A percentile compares a stretch with the other conserved stretches of the same genome.
These are phyloP conservation scores for Brevipalpus yothersi DNA, from an alignment of 1,140 invertebrate genomes.

Conservation along the genomic window DNA sequence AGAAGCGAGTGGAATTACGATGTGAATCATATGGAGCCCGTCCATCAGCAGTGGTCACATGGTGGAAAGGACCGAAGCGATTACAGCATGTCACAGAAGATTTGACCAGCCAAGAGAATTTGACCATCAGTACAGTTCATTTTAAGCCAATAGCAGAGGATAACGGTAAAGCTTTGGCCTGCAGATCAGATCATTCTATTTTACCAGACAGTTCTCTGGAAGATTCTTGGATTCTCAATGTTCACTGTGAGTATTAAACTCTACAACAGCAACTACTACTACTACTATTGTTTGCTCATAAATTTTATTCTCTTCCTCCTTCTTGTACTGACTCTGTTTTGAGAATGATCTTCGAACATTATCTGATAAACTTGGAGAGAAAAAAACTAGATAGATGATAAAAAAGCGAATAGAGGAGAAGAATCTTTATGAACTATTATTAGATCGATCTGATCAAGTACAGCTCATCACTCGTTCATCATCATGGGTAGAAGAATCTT, in stretches of 20 bases:
- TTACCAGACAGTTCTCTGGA: slow-evolving; percentile 33
- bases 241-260: slow-evolving; percentile 43
- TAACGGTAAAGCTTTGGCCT: slow-evolving; percentile 50
- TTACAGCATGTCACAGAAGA: slow-evolving; percentile 7
- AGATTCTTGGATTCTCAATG: slow-evolving; percentile 57
- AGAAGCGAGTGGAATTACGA: slow-evolving; percentile 48
- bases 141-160: slow-evolving; percentile 40
- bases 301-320: not conserved
- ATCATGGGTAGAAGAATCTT: too few relatives aligned
- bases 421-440: too few relatives aligned
- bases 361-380: too few relatives aligned
- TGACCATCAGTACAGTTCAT: slow-evolving; percentile 14
- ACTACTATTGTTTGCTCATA: not conserved
- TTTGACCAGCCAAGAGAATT: slow-evolving; percentile 10
- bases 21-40: slow-evolving; percentile 61
- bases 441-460: too few relatives aligned
- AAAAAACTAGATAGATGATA: too few relatives aligned
- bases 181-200: slow-evolving; percentile 49
- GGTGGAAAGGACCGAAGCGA: slow-evolving; percentile 25
- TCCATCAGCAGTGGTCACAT: slow-evolving; percentile 56
- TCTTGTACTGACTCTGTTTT: not conserved
- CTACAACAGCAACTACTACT: not conserved
- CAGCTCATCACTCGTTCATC: too few relatives aligned
- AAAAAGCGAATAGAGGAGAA: too few relatives aligned
- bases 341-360: too few relatives aligned